Conservation (phyloP, 2,888 invertebrate genomes). For the Ceraclea dissimilis region DNA sequence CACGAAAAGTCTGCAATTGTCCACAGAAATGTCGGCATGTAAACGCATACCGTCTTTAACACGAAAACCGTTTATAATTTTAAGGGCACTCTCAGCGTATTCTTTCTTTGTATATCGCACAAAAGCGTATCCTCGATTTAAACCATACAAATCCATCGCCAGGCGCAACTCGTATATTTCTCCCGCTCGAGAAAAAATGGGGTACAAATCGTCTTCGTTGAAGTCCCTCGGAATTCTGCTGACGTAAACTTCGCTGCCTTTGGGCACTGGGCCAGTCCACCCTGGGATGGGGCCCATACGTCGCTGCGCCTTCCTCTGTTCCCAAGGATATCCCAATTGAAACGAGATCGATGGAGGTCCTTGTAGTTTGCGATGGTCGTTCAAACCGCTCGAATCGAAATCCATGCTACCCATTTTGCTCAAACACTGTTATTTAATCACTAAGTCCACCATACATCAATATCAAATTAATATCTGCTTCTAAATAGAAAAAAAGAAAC, state of each 20-base stretch:
- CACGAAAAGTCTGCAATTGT: constrained; percentile 75
- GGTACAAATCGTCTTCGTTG: constrained; percentile 72
- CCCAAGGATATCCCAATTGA: constrained; percentile 19
- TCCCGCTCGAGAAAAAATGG: constrained; percentile 59
- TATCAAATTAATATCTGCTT: too few species aligned
- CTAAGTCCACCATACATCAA: too few species aligned
- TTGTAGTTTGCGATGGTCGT: background rate
- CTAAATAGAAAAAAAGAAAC: too few species aligned
- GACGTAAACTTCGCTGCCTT: constrained; percentile 63
- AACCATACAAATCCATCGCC: constrained; percentile 77
- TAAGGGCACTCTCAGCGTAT: constrained; percentile 60
- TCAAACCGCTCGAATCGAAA: too few species aligned
- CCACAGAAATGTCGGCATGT: constrained; percentile 71
- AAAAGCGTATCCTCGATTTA: constrained; percentile 75
- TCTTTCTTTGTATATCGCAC: constrained; percentile 52
- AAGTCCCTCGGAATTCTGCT: constrained; percentile 71
- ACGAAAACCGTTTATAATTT: constrained; percentile 57
- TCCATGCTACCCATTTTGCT: too few species aligned
- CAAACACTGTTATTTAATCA: too few species aligned
- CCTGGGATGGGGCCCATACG: constrained; percentile 60
- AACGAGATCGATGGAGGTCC: background rate
- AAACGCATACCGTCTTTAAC: constrained; percentile 57
- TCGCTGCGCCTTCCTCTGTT: constrained; percentile 75
- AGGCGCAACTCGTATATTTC: constrained; percentile 67
- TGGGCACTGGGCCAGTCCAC: constrained; percentile 45